These are phyloP conservation scores for Ephialtes manifestator DNA, from an alignment of 2,888 invertebrate species.

Conservation along the genomic window DNA sequence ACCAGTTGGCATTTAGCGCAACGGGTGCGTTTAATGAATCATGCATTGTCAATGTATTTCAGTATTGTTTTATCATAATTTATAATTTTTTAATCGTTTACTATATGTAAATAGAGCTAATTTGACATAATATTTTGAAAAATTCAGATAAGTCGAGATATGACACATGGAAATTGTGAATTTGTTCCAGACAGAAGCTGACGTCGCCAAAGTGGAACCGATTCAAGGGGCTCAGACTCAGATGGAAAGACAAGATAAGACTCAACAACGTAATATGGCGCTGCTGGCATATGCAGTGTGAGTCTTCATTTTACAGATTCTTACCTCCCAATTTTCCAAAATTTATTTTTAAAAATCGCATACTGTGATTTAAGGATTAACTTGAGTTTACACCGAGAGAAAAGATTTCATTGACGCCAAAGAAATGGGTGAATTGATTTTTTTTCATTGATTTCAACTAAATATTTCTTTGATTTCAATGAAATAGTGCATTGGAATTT, in stretches of 20 bases:
- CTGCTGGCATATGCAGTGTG: slow-evolving; percentile 99
- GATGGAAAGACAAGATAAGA: slow-evolving; percentile 99
- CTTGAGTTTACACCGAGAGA: no score
- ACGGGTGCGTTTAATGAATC: neutral
- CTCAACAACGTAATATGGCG: slow-evolving; percentile 99
- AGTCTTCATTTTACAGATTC: slow-evolving; percentile 84
- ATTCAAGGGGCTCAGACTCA: slow-evolving; percentile 98
- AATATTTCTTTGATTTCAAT: no score
- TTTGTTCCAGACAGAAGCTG: slow-evolving; percentile 96
- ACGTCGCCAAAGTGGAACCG: slow-evolving; percentile 99
- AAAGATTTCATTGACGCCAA: no score
- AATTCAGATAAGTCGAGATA: slow-evolving; percentile 53
- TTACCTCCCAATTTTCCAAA: neutral
- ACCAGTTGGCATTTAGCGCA: slow-evolving; percentile 2
- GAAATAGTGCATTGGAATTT: no score
- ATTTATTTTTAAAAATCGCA: no score
- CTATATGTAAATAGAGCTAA: neutral
- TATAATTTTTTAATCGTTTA: neutral
- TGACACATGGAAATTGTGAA: slow-evolving; percentile 67
- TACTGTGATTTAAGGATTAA: neutral
- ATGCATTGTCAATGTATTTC: neutral
- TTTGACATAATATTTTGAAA: neutral
- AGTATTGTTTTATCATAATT: neutral
- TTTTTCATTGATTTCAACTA: no score
- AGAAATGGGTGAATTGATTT: no score